Base-by-base conservation (phyloP, 2,888 invertebrate species). In the Ochropleura plecta region DNA sequence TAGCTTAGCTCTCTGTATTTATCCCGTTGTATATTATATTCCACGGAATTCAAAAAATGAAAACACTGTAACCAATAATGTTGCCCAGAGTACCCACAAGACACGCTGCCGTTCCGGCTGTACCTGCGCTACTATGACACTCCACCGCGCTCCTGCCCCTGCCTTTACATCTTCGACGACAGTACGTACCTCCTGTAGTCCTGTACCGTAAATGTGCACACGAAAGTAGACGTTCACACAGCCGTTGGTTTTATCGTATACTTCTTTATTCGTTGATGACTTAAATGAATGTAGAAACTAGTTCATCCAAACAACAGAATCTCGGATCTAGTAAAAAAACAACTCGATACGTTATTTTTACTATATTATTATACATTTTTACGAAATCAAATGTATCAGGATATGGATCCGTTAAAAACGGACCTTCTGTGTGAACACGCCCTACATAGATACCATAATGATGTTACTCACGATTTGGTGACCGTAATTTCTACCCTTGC, bases 51-150 rank as follows among this genome's bases (percentile, higher is more conserved):
- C 30, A 30, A 30, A 30, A 55, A 20, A 20, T 20, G 12, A 20
- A 55, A 51, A 7, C 55, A 55, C 30, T 48, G 18, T 30, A 40
- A 16, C 4, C 57, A 20, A 18, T 70, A 30, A 44, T 18, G 20
- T 70, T 59, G 16, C 30, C 55, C 89, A 95, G 95, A 90, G 12
- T 82, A 88, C 20, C 62, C 68, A 4, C 90, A 91, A 72, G 90
- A 92, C n/a, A 74, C 48, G 53, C 85, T 92, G 12, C 95, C 95
- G 3, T 91, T 95, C 57, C 91, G 95, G 0, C 77, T 95, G 66
- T 94, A 94, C 83, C 30, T 94, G 63, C 91, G 94, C 3, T 83
- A 93, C 55, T 87, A 79, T 74, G 94, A 94, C 81, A 85, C 86
- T 16, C 79, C 69, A 30, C 87, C 88, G 18, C 79, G 63, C 16